A percentile compares a stretch with the other conserved stretches of the same genome.
Evolutionary conservation across 2,113 vertebrate genomes (phyloP).

Genomic region (Rhineura floridana): DNA sequence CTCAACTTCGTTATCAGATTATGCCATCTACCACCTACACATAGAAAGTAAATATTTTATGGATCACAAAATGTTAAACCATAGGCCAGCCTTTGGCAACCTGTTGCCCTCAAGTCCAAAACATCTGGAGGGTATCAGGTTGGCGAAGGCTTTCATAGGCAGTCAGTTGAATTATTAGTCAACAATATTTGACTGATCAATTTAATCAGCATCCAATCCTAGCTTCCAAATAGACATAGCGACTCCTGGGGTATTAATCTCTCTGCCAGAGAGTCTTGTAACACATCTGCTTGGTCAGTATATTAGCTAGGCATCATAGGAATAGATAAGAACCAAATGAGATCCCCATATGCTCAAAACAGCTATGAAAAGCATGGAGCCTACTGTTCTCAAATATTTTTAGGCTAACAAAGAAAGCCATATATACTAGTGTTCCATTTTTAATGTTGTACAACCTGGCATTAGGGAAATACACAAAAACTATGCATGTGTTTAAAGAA

Average conservation of each 20-base stretch:
- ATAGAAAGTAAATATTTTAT: background rate
- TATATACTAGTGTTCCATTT: background rate
- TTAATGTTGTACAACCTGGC: background rate
- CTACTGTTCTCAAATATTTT: slow-evolving; percentile 13
- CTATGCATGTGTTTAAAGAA: slow-evolving; percentile 33
- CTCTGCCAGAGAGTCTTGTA: slow-evolving; percentile 40
- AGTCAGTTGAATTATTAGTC: background rate
- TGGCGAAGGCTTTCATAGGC: too few relatives aligned
- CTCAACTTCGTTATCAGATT: too few relatives aligned
- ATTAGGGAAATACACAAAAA: background rate
- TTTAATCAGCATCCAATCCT: background rate
- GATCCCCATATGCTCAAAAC: background rate
- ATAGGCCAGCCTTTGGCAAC: too few relatives aligned
- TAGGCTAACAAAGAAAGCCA: slow-evolving; percentile 10
- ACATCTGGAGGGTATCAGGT: too few relatives aligned
- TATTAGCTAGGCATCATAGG: too few relatives aligned
- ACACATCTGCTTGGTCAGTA: slow-evolving; percentile 17
- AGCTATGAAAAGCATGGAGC: slow-evolving; percentile 28
- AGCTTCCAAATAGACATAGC: background rate
- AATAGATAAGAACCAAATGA: background rate
- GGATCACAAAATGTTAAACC: background rate
- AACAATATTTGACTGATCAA: background rate
- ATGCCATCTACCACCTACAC: too few relatives aligned
- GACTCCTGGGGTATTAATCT: slow-evolving; percentile 13
- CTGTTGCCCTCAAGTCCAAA: too few relatives aligned